phyloP scores from a whole-genome alignment of 2,797 vertebrate species.

The Pseudocheirus occidentalis region DNA sequence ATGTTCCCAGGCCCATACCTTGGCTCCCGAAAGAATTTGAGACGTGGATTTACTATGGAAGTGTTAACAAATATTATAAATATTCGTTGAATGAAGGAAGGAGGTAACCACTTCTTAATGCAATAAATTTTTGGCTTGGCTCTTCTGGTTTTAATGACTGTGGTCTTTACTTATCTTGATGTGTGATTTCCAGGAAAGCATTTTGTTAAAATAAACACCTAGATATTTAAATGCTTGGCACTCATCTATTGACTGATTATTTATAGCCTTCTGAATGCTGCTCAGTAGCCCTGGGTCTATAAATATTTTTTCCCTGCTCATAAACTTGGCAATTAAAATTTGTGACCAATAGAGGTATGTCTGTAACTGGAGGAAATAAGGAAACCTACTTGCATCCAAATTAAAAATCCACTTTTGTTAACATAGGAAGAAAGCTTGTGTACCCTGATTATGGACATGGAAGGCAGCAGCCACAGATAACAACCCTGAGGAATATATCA shows the following conservation, averaged over 20 bases:
- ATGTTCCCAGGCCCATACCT: slow-evolving; percentile 11
- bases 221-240: slow-evolving; percentile 47
- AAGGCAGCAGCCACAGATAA: background rate
- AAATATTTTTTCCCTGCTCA: background rate
- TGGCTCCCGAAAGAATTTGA: slow-evolving; percentile 48
- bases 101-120: slow-evolving; percentile 4
- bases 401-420: background rate
- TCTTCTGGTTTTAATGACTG: slow-evolving; percentile 50
- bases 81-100: slow-evolving; percentile 55
- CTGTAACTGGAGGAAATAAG: background rate
- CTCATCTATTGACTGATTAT: slow-evolving; percentile 41
- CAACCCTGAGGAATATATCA: background rate
- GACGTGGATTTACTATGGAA: slow-evolving; percentile 26
- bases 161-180: slow-evolving; percentile 49
- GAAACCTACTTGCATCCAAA: background rate
- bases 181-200: slow-evolving; percentile 66
- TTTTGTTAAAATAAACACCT: slow-evolving; percentile 54
- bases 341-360: background rate
- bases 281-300: background rate
- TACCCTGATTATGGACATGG: background rate
- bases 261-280: slow-evolving; percentile 31
- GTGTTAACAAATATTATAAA: slow-evolving; percentile 45
- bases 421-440: background rate
- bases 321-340: background rate
- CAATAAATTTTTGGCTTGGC: slow-evolving; percentile 53